Percentiles rank a stretch among this genome's conserved stretches.
These are phyloP conservation scores for Eudyptes chrysolophus DNA, from an alignment of 2,113 vertebrate genomes.

Conservation along the genomic window DNA sequence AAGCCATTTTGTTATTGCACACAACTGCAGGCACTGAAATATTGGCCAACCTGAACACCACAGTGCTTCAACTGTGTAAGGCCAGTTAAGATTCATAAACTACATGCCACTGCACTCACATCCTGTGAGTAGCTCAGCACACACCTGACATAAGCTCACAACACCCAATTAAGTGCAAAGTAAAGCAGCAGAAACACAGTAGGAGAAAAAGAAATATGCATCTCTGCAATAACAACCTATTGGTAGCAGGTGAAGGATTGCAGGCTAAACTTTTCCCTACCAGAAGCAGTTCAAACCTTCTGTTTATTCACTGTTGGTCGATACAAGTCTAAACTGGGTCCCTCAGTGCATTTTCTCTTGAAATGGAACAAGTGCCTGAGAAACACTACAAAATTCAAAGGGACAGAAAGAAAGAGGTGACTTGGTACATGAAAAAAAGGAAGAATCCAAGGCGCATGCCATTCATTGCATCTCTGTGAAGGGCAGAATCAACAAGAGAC, in stretches of 20 bases:
- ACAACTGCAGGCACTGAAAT: neutral
- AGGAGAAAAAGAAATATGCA: neutral
- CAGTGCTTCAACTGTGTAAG: rapidly evolving
- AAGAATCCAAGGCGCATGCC: neutral
- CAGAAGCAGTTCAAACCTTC: neutral
- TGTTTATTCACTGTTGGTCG: neutral
- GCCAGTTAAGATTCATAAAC: neutral
- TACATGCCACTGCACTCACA: neutral
- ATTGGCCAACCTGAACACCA: neutral
- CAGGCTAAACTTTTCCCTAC: neutral
- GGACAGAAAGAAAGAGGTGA: neutral
- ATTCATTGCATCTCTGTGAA: neutral
- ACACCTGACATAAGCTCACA: neutral
- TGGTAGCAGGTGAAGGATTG: neutral
- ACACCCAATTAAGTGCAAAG: neutral
- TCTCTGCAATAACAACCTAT: neutral
- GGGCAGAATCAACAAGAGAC: neutral
- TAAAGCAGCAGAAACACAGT: neutral
- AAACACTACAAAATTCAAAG: neutral
- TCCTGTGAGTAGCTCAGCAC: neutral
- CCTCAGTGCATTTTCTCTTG: neutral
- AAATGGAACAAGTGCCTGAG: neutral
- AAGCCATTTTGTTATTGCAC: neutral
- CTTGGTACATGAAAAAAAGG: neutral
- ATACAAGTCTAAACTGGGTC: neutral